These are phyloP conservation scores for Ceryle rudis DNA, from an alignment of 2,797 vertebrate species.

Conservation along the genomic window DNA sequence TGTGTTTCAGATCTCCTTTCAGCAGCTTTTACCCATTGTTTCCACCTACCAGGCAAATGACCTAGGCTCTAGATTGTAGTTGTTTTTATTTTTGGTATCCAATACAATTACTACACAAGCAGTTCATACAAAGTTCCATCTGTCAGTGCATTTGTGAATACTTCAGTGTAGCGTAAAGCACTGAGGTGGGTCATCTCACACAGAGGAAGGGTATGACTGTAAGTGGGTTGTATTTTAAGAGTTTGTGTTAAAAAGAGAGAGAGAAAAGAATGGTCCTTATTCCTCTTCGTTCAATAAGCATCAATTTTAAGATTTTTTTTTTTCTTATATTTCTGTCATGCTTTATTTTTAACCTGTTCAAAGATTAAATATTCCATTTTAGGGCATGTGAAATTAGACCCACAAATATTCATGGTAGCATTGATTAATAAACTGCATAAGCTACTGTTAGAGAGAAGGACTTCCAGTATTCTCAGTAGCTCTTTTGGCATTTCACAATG, in stretches of 20 bases:
- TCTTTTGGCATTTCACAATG: neutral
- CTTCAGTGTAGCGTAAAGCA: rapidly evolving
- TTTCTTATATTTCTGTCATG: neutral
- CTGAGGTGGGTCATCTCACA: neutral
- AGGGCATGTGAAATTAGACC: neutral
- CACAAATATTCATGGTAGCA: neutral
- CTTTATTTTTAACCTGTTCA: neutral
- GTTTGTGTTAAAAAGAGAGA: neutral
- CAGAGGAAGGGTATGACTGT: neutral
- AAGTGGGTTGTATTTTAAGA: neutral
- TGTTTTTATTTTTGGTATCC: neutral
- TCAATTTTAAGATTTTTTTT: neutral
- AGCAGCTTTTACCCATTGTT: neutral
- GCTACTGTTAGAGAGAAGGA: neutral
- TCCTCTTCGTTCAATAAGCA: neutral
- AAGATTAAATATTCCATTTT: neutral
- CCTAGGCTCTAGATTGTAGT: neutral
- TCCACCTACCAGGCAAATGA: neutral
- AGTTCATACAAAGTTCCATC: neutral
- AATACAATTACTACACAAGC: neutral
- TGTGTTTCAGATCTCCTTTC: neutral
- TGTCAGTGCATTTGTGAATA: neutral
- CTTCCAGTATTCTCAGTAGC: neutral
- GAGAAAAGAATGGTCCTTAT: neutral
- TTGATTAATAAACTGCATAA: neutral